Evolutionary conservation across 2,888 invertebrate genomes (phyloP).

Genomic region (Junonia oenone): DNA sequence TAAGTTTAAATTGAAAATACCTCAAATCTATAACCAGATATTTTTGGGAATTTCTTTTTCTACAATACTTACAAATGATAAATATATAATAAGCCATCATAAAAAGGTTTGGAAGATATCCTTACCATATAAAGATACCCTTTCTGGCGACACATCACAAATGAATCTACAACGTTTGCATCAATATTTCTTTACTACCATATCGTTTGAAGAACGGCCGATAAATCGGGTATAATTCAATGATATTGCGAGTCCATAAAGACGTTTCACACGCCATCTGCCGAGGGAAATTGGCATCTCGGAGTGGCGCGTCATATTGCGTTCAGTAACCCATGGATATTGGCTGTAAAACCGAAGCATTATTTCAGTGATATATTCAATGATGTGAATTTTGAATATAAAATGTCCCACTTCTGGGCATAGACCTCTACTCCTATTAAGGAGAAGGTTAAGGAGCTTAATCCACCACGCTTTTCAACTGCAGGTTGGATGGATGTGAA

Average conservation of each 20-base stretch:
- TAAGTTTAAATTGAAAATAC: too few species aligned
- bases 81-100: too few species aligned
- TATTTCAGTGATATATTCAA: background rate
- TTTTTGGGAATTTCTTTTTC: too few species aligned
- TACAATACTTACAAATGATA: too few species aligned
- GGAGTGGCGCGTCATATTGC: slow-evolving; percentile 15
- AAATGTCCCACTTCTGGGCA: too few species aligned
- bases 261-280: slow-evolving; percentile 21
- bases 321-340: slow-evolving; percentile 11
- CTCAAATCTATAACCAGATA: too few species aligned
- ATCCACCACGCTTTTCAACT: too few species aligned
- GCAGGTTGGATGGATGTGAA: too few species aligned
- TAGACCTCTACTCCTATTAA: too few species aligned
- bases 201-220: slow-evolving; percentile 10
- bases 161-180: background rate
- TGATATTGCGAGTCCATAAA: slow-evolving; percentile 19
- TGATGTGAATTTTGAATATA: background rate
- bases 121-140: too few species aligned
- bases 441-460: too few species aligned
- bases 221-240: slow-evolving; percentile 19
- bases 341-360: slow-evolving; percentile 8
- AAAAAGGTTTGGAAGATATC: too few species aligned
- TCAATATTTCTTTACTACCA: slow-evolving; percentile 16
- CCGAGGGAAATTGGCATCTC: slow-evolving; percentile 10
- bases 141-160: background rate